phyloP scores from a whole-genome alignment of 2,797 vertebrate species.

The Nannoperca obscura region DNA sequence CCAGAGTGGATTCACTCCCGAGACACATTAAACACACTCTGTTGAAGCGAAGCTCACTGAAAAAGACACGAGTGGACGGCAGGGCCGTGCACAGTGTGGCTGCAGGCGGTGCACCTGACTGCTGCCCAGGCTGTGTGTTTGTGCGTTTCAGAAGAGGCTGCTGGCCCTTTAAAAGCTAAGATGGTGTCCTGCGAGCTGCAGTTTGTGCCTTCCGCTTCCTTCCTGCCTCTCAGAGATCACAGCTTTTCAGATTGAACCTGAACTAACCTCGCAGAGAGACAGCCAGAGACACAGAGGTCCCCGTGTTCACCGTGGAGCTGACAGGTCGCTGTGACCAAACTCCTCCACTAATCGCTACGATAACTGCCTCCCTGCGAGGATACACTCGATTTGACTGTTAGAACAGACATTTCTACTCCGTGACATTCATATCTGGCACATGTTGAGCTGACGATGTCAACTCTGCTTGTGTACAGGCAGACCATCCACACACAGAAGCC shows the following conservation, averaged over 20 bases:
- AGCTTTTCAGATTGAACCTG: slow-evolving; percentile 67
- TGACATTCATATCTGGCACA: slow-evolving; percentile 57
- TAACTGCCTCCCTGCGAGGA: slow-evolving; percentile 25
- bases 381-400: slow-evolving; percentile 17
- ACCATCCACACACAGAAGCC: slow-evolving; percentile 33
- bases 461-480: slow-evolving; percentile 46
- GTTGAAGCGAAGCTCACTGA: slow-evolving; percentile 8
- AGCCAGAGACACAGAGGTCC: not conserved
- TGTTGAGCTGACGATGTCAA: slow-evolving; percentile 63
- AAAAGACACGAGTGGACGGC: slow-evolving; percentile 19
- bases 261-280: slow-evolving; percentile 44
- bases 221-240: slow-evolving; percentile 75
- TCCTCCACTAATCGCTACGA: slow-evolving; percentile 52
- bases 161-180: slow-evolving; percentile 84
- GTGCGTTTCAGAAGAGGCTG: slow-evolving; percentile 30
- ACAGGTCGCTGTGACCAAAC: slow-evolving; percentile 55
- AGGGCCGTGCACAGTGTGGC: slow-evolving; percentile 17
- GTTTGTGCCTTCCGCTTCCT: slow-evolving; percentile 82
- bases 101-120: slow-evolving; percentile 66
- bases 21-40: slow-evolving; percentile 10
- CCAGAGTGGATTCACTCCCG: not conserved
- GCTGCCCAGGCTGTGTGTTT: slow-evolving; percentile 48
- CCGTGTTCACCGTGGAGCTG: slow-evolving; percentile 13
- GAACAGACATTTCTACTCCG: not conserved
- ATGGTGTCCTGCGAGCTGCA: slow-evolving; percentile 85